A percentile compares a stretch with the other conserved stretches of the same genome.
These are phyloP conservation scores for Trematomus loennbergii DNA, from an alignment of 2,113 vertebrate species.

Conservation along the genomic window DNA sequence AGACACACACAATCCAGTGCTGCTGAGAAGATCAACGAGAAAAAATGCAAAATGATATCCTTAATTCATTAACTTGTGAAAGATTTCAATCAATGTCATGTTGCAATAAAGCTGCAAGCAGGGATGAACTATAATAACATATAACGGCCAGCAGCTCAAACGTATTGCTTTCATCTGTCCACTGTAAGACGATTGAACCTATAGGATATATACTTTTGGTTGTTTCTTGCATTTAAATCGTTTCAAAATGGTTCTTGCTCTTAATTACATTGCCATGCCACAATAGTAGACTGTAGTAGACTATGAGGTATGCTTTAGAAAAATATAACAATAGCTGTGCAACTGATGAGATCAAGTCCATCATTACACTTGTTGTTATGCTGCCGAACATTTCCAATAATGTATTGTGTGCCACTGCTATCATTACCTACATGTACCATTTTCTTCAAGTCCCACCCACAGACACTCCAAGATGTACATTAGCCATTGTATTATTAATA, in stretches of 20 bases:
- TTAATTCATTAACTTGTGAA: neutral
- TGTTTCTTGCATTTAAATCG: neutral
- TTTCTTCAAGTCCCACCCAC: neutral
- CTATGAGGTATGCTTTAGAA: neutral
- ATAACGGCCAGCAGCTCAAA: neutral
- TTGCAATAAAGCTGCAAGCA: neutral
- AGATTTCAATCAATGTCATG: neutral
- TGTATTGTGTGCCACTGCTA: too few species aligned
- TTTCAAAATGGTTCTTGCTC: neutral
- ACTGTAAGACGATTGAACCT: neutral
- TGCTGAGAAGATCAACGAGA: neutral
- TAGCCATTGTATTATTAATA: neutral
- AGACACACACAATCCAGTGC: neutral
- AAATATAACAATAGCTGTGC: slow-evolving; percentile 4
- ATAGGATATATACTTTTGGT: neutral
- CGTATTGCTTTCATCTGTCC: neutral
- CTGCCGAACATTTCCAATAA: neutral
- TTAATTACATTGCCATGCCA: neutral
- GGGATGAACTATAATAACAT: neutral
- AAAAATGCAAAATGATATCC: neutral
- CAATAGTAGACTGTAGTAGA: neutral
- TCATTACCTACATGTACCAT: neutral
- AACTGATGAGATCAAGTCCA: neutral
- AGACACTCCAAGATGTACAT: neutral
- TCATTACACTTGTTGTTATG: neutral